phyloP scores from a whole-genome alignment of 2,797 vertebrate genomes.

The Pseudochirops corinnae region DNA sequence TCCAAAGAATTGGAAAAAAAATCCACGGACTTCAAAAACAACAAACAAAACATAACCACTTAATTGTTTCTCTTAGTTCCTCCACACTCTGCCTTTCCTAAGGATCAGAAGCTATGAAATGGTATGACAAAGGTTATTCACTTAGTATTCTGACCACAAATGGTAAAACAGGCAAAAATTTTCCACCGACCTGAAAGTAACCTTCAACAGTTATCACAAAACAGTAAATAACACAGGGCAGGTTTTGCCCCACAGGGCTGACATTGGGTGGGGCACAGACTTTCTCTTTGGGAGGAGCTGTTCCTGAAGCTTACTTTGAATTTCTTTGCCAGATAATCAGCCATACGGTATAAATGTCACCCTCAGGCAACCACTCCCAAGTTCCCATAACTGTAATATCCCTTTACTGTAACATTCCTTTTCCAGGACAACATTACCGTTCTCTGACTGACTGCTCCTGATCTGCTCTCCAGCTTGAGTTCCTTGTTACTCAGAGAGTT shows the following conservation, averaged over 20 bases:
- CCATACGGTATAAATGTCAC: background rate
- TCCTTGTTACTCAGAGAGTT: background rate
- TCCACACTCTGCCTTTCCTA: background rate
- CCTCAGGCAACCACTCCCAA: background rate
- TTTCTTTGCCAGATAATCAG: background rate
- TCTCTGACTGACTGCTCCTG: background rate
- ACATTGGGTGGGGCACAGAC: background rate
- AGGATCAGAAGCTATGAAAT: background rate
- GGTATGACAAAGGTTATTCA: background rate
- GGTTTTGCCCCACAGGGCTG: background rate
- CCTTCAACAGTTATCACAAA: background rate
- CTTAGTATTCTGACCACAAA: background rate
- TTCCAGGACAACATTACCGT: background rate
- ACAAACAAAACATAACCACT: background rate
- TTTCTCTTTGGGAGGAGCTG: background rate
- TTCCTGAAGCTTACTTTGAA: background rate
- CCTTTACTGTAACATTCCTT: background rate
- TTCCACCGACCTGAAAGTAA: background rate
- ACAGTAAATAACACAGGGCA: background rate
- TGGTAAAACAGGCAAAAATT: background rate
- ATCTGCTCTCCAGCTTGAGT: background rate
- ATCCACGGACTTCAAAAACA: background rate
- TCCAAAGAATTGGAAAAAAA: background rate
- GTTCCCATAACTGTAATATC: background rate
- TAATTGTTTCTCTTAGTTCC: background rate